These are phyloP conservation scores for Trilocha varians DNA, from an alignment of 2,888 invertebrate species.

Conservation along the genomic window DNA sequence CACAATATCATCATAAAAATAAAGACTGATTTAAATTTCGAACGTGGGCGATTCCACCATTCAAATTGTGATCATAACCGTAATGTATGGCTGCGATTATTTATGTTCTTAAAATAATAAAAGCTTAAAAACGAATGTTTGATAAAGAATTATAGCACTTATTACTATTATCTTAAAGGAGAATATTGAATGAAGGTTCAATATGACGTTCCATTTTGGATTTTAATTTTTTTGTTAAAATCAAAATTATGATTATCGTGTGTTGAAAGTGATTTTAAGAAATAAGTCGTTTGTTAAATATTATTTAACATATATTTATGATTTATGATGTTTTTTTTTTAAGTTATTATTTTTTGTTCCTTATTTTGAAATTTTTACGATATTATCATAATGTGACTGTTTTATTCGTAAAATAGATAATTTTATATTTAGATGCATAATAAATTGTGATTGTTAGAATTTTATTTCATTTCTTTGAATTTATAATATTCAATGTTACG, in stretches of 20 bases:
- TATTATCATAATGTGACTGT: too few species aligned
- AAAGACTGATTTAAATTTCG: neutral
- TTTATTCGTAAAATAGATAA: too few species aligned
- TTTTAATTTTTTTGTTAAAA: neutral
- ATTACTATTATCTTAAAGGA: neutral
- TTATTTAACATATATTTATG: neutral
- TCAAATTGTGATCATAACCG: neutral
- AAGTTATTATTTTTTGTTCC: neutral
- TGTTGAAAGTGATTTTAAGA: neutral
- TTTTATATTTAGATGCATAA: too few species aligned
- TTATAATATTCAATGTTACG: too few species aligned
- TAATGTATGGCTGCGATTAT: neutral
- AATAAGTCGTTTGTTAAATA: neutral
- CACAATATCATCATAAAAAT: neutral
- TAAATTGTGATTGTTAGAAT: too few species aligned
- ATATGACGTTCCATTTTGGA: neutral
- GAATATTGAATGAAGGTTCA: neutral
- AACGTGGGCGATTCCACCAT: neutral
- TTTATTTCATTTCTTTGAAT: too few species aligned
- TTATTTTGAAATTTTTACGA: too few species aligned
- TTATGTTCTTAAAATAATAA: neutral
- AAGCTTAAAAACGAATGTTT: neutral
- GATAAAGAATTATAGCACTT: neutral
- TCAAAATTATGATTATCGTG: neutral
- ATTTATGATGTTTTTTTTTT: neutral